Conservation (phyloP, 2,888 invertebrate species). For the Erebia palarica region DNA sequence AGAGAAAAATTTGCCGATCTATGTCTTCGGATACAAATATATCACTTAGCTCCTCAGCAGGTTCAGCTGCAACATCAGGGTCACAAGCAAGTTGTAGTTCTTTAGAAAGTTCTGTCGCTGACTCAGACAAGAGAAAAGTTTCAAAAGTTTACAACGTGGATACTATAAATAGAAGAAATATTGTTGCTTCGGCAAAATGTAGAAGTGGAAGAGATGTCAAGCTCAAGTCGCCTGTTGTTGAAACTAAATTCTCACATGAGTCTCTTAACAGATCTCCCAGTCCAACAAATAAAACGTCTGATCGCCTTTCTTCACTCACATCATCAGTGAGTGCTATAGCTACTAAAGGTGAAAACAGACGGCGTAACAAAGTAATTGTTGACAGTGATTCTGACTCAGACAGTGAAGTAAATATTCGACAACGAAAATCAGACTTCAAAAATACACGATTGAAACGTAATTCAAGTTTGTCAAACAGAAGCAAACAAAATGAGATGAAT, state of each 20-base stretch:
- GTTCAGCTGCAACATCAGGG: slow-evolving; percentile 88
- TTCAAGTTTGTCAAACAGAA: slow-evolving; percentile 67
- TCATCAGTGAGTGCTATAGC: slow-evolving; percentile 77
- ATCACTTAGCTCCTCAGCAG: slow-evolving; percentile 86
- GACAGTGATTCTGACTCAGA: slow-evolving; percentile 73
- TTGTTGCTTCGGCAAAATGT: slow-evolving; percentile 92
- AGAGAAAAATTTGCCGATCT: slow-evolving; percentile 84
- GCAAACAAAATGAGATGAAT: slow-evolving; percentile 61
- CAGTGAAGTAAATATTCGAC: slow-evolving; percentile 68
- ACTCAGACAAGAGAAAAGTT: slow-evolving; percentile 85
- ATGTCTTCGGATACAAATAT: slow-evolving; percentile 88
- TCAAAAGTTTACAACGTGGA: slow-evolving; percentile 91
- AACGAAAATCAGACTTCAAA: slow-evolving; percentile 74
- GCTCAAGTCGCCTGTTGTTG: slow-evolving; percentile 87
- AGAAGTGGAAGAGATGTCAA: slow-evolving; percentile 90
- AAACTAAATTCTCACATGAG: slow-evolving; percentile 87
- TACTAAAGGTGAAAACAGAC: slow-evolving; percentile 77
- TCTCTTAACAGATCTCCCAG: slow-evolving; percentile 76
- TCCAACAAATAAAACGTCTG: slow-evolving; percentile 74
- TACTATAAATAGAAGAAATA: slow-evolving; percentile 93
- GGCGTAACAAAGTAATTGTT: slow-evolving; percentile 74
- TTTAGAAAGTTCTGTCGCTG: slow-evolving; percentile 84
- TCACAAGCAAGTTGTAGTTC: slow-evolving; percentile 88
- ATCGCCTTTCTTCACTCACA: slow-evolving; percentile 81
- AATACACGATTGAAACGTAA: slow-evolving; percentile 74